Evolutionary conservation across 2,113 vertebrate genomes (phyloP).

Genomic region (Dicaeum eximium): DNA sequence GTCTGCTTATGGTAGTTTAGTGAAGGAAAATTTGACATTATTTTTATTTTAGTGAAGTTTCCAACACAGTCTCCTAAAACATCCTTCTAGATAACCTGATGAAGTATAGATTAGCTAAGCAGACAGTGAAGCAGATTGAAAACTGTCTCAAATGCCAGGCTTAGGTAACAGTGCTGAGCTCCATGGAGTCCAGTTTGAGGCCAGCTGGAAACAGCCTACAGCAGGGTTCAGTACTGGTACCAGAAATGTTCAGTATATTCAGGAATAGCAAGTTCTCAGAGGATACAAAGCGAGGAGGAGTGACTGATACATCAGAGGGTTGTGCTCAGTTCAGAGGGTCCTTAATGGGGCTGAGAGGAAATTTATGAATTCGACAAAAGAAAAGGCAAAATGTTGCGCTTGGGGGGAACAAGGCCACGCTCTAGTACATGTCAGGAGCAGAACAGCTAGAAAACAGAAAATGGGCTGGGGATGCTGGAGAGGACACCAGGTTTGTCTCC

Average conservation of each 20-base stretch:
- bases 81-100: background rate
- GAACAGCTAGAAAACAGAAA: background rate
- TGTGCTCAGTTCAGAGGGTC: background rate
- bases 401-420: background rate
- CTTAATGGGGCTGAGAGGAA: background rate
- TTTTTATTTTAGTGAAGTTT: background rate
- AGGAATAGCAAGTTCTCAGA: background rate
- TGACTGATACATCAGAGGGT: background rate
- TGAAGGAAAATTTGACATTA: background rate
- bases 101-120: background rate
- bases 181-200: background rate
- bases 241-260: background rate
- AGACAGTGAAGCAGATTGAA: background rate
- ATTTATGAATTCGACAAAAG: background rate
- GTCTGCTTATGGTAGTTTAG: background rate
- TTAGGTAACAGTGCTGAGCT: background rate
- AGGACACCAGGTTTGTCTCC: background rate
- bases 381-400: background rate
- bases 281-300: background rate
- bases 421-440: background rate
- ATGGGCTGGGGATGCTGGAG: background rate
- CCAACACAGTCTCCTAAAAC: background rate
- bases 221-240: background rate
- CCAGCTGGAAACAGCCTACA: background rate
- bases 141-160: background rate